Evolutionary conservation across 2,797 vertebrate species (phyloP), one percentile per base, ranked within the genome.

Genomic region (Chaenodraco wilsoni): DNA sequence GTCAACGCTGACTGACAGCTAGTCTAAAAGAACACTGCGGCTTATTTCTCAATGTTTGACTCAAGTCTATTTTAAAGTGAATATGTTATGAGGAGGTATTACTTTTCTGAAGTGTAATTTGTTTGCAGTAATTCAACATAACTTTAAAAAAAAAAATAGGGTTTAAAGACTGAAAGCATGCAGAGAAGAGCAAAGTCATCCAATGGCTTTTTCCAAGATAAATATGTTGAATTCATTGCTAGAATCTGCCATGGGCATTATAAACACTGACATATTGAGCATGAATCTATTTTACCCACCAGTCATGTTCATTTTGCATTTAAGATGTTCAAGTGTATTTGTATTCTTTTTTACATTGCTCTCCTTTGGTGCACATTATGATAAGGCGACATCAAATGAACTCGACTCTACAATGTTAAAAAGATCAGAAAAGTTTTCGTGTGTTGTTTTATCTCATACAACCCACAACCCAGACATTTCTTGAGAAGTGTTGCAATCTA

Each of bases 351-450:
- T n/a, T n/a, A n/a, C n/a, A n/a, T n/a, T n/a, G n/a, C n/a, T n/a
- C n/a, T n/a, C n/a, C n/a, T n/a, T n/a, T n/a, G n/a, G n/a, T n/a
- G n/a, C n/a, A n/a, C n/a, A n/a, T n/a, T n/a, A n/a, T n/a, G n/a
- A n/a, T n/a, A n/a, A n/a, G 3, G 1, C 23, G 27, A 54, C 60
- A 48, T 48, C 16, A 33, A 7, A 55, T 23, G 9, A 48, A 14
- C 27, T 51, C 50, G 15, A n/a, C 12, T 4, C 9, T 3, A n/a
- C 2, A 0, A 0, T 12, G 7, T 7, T 7, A 16, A 5, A 10
- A 0, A 1, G 16, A 46, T 3, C 2, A 41, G 5, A 8, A 17
- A 1, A 4, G 1, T 33, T n/a, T 23, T 21, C 13, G 31, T 37
- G 10, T 48, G 15, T 2, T 21, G 4, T 10, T 2, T 4, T 1